Evolutionary conservation across 2,888 invertebrate species (phyloP), one percentile per base, ranked within the genome.

Genomic region (Epiperipatus broadwayi): DNA sequence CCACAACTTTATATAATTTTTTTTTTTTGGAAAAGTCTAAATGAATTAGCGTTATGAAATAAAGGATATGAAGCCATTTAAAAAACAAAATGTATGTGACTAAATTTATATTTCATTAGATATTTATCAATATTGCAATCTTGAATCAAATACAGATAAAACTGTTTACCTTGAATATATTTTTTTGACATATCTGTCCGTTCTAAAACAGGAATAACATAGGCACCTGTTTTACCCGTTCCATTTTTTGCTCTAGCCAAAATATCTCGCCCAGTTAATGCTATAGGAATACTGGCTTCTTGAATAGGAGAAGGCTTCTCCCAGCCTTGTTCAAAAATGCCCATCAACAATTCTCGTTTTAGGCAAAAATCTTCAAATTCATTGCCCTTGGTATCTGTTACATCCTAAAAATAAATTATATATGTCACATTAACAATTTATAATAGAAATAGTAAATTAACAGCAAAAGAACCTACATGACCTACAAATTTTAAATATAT

Each of bases 251-350:
- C 97, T 61, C 97, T 72, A 43, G 97, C 97, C 54, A 97, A 71
- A 52, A 97, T 78, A 67, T 99, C 95, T 65, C 89, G 79, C 54
- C 95, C 95, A 54, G 87, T 80, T 51, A 97, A 71, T 48, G 97
- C 95, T 56, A 95, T 85, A 45, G 95, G 95, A 65, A 97, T 97
- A 59, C 93, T 84, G 54, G 87, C 87, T 70, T 93, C 97, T 70
- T 97, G 97, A 66, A 97, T 97, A 21, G 97, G 97, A 45, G 91
- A 91, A 40, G 97, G 97, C 64, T 87, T 85, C 61, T 99, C 97
- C 97, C 87, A 93, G 43, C 93, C 97, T 66, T 97, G 97, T 63
- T 99, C 97, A 63, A 95, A 99, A 58, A 99, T 97, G 49, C 97
- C 97, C 93, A 97, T 97, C 52, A 97, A 67, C 53, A 97, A 70